phyloP scores from a whole-genome alignment of 1,140 invertebrate genomes.

The Episyrphus balteatus region DNA sequence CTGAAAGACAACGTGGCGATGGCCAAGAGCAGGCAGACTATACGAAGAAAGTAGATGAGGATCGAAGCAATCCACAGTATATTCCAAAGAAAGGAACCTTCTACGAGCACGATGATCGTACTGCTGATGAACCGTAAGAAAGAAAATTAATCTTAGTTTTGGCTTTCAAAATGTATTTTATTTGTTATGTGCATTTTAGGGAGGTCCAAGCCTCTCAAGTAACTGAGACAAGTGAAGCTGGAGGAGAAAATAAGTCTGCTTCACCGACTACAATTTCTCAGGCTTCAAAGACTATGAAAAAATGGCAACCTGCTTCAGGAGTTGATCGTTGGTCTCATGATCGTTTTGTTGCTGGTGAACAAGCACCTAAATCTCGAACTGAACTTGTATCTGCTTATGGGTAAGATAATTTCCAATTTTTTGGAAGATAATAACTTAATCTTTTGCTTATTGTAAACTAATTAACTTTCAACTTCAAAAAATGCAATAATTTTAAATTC shows the following conservation, averaged over 20 bases:
- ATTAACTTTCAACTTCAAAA: no score
- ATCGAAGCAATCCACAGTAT: constrained; percentile 90
- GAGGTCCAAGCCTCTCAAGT: background rate
- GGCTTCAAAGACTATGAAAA: constrained; percentile 39
- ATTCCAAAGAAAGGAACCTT: constrained; percentile 93
- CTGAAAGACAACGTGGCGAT: constrained; percentile 36
- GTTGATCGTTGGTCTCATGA: constrained; percentile 78
- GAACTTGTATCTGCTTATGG: constrained; percentile 84
- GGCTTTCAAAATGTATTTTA: background rate
- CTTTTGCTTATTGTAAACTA: no score
- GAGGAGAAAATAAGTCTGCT: constrained; percentile 1
- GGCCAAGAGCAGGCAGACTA: constrained; percentile 47
- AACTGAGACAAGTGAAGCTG: constrained; percentile 3
- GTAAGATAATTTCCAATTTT: background rate
- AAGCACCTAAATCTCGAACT: constrained; percentile 72
- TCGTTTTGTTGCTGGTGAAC: constrained; percentile 64
- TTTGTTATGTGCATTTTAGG: background rate
- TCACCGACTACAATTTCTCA: constrained; percentile 19
- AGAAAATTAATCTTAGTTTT: no score
- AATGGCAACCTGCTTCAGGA: constrained; percentile 39
- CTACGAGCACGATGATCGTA: constrained; percentile 91
- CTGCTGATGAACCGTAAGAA: constrained; percentile 53
- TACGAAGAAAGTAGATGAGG: constrained; percentile 77
- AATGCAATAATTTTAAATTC: no score
- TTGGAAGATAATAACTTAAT: background rate